phyloP scores from a whole-genome alignment of 2,113 vertebrate species.

The Suricata suricatta region DNA sequence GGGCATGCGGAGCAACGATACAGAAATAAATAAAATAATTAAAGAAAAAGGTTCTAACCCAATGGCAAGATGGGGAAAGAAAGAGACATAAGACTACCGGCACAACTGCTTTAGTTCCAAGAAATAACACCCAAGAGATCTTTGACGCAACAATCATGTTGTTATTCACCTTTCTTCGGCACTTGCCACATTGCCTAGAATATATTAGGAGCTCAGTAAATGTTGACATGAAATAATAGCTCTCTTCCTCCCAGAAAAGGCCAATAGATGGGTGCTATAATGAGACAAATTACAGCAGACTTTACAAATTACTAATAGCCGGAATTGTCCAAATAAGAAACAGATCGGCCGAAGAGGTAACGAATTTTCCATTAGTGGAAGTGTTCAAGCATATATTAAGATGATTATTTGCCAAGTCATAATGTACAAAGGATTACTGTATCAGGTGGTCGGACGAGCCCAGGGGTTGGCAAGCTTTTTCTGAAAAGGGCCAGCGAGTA shows the following conservation, averaged over 20 bases:
- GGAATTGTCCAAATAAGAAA: slow-evolving; percentile 36
- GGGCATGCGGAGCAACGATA: neutral
- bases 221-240: neutral
- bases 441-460: neutral
- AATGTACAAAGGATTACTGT: neutral
- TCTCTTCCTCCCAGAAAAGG: neutral
- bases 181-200: neutral
- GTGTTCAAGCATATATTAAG: neutral
- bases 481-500: neutral
- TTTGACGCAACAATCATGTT: neutral
- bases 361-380: slow-evolving; percentile 26
- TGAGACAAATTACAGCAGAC: neutral
- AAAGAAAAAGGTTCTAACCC: neutral
- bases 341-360: neutral
- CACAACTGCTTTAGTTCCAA: neutral
- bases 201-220: neutral
- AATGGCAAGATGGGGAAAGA: neutral
- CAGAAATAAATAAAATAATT: slow-evolving; percentile 23
- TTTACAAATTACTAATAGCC: slow-evolving; percentile 24
- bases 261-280: neutral
- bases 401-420: neutral
- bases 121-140: neutral
- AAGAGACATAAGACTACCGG: neutral
- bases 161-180: neutral
- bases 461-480: neutral